These are phyloP conservation scores for Gallinago jamesoni DNA, from an alignment of 2,113 vertebrate genomes.

Conservation along the genomic window DNA sequence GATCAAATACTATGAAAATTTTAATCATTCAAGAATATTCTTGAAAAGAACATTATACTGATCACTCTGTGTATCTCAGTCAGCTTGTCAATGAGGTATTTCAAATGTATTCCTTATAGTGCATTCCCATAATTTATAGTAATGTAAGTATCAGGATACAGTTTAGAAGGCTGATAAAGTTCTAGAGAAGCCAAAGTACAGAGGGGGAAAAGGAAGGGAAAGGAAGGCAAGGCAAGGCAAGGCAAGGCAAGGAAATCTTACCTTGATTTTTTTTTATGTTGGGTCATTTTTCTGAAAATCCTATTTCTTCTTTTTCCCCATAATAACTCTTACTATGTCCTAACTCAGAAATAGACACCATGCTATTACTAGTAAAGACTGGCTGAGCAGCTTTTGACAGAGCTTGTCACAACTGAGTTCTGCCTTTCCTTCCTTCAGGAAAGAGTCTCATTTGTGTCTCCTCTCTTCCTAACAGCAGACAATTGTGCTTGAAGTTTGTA, in stretches of 20 bases:
- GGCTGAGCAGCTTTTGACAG: not conserved
- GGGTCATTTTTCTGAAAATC: not conserved
- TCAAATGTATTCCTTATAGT: not conserved
- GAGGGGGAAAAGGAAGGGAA: not conserved
- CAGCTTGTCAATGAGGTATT: not conserved
- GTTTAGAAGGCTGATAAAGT: not conserved
- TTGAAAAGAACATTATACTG: not conserved
- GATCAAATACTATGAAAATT: not conserved
- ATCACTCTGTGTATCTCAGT: not conserved
- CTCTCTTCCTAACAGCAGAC: not conserved
- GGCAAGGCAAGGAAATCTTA: not conserved
- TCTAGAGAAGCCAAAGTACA: not conserved
- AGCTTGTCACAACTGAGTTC: not conserved
- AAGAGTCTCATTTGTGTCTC: not conserved
- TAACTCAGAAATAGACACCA: not conserved
- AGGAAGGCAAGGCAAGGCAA: too few relatives aligned
- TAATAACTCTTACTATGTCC: not conserved
- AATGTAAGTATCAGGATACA: not conserved
- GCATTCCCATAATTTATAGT: not conserved
- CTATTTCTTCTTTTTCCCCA: not conserved
- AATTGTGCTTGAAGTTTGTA: not conserved
- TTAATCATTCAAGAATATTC: not conserved
- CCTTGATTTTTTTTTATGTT: not conserved
- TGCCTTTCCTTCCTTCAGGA: not conserved
- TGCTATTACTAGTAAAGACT: not conserved